These are phyloP conservation scores for Cancer borealis DNA, from an alignment of 2,888 invertebrate genomes.

Conservation along the genomic window DNA sequence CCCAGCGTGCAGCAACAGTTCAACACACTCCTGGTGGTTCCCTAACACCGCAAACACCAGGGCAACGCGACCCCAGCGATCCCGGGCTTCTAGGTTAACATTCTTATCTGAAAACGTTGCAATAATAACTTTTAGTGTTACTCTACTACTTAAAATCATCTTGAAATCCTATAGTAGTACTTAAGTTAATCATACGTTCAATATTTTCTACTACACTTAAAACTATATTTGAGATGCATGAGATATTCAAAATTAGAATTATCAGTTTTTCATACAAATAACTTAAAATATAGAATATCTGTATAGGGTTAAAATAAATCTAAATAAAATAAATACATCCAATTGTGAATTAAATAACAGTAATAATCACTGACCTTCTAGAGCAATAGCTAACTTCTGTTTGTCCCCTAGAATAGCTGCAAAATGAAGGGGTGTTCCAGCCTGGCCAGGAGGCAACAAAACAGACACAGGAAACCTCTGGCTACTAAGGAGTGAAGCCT, in stretches of 20 bases:
- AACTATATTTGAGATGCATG: no score
- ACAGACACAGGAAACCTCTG: not conserved
- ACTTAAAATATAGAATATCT: not conserved
- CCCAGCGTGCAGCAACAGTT: slow-evolving; percentile 59
- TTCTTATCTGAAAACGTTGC: slow-evolving; percentile 48
- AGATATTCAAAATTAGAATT: no score
- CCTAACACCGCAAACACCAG: slow-evolving; percentile 65
- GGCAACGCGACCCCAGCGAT: slow-evolving; percentile 67
- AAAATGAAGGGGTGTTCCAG: slow-evolving; percentile 60
- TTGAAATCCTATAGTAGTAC: no score
- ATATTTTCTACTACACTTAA: no score
- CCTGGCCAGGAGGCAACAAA: slow-evolving; percentile 55
- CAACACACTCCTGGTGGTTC: slow-evolving; percentile 62
- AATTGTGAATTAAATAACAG: not conserved
- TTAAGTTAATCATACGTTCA: no score
- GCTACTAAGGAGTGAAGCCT: slow-evolving; percentile 39
- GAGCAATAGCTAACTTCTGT: slow-evolving; percentile 52
- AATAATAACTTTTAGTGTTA: no score
- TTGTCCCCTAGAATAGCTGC: slow-evolving; percentile 63
- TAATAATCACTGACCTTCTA: slow-evolving; percentile 55
- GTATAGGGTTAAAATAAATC: not conserved
- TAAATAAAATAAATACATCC: not conserved
- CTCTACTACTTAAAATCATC: no score
- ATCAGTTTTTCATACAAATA: not conserved
- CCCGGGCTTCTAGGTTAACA: slow-evolving; percentile 61